Base-by-base conservation (phyloP, 2,113 vertebrate species). In the Ploceus nigricollis region DNA sequence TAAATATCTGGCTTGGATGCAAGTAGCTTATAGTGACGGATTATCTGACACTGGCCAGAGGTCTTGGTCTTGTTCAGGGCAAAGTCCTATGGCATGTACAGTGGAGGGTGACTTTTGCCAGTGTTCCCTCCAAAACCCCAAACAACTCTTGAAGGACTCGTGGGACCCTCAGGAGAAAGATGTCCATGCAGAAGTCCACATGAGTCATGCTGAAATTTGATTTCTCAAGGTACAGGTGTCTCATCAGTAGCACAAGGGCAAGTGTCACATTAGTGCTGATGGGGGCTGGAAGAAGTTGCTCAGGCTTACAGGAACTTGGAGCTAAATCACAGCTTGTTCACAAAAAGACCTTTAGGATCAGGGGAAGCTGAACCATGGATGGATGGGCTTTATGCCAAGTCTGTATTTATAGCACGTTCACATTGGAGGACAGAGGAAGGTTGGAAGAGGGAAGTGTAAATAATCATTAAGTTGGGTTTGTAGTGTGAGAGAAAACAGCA, bases 1-100 rank as follows among this genome's bases (percentile, higher is more conserved):
- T 99, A 99, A 99, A 99, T 99, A 99, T 99, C 98, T 99, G 99
- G 98, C 99, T 98, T 98, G 98, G 97, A 98, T 98, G 98, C 98
- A 98, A 98, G 98, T 96, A 94, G 97, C 97, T 98, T 98, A 97
- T 97, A 97, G 98, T 98, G 98, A 98, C 97, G 96, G 98, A 98
- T 98, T 98, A 98, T 98, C 98, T 98, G 98, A 98, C 98, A 98
- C 95, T 98, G 98, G 97, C 97, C 97, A 98, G 97, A 98, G 97
- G 97, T 98, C 97, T 93, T 97, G 97, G 93, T 98, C 97, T 94
- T 97, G 94, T 96, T 96, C 68, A 82, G 98, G 98, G 94, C 97
- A 96, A 73, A 97, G 97, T 97, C 97, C 96, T 90, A 5, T 65
- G 87, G 82, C 80, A 82, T 24, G 39, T 87, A 30, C 45, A 75